Conservation (phyloP, 2,888 invertebrate species). For the Lottia gigantea region DNA sequence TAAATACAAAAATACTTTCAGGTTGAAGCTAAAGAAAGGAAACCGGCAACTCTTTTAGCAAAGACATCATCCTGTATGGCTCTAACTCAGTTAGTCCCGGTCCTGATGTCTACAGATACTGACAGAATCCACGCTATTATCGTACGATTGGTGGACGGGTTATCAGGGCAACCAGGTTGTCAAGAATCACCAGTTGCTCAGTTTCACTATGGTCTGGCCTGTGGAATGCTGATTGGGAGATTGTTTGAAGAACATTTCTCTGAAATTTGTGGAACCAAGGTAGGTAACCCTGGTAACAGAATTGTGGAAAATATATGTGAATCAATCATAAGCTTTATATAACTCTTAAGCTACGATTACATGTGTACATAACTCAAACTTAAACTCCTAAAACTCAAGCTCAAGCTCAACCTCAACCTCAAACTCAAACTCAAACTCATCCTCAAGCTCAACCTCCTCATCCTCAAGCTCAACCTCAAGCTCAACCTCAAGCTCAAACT, state of each 20-base stretch:
- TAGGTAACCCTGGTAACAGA: conserved; percentile 17
- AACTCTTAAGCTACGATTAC: too few relatives aligned
- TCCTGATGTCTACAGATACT: conserved; percentile 40
- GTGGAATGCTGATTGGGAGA: conserved; percentile 49
- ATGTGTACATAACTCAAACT: too few relatives aligned
- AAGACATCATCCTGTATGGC: conserved; percentile 51
- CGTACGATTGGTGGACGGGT: conserved; percentile 33
- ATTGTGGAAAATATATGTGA: too few relatives aligned
- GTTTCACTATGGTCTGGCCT: conserved; percentile 49
- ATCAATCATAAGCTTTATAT: too few relatives aligned
- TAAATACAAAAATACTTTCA: conserved; percentile 23
- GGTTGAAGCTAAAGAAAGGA: conserved; percentile 46
- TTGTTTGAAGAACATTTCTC: conserved; percentile 56
- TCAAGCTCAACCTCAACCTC: too few relatives aligned
- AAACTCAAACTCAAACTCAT: too few relatives aligned
- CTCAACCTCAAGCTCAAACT: too few relatives aligned
- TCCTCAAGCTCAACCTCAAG: too few relatives aligned
- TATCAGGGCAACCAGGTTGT: conserved; percentile 45
- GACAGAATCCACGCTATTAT: conserved; percentile 46
- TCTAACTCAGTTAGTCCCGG: conserved; percentile 47
- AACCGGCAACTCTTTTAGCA: conserved; percentile 51
- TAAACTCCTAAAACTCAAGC: too few relatives aligned
- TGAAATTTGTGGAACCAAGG: conserved; percentile 55
- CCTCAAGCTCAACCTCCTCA: too few relatives aligned
- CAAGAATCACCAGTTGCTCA: conserved; percentile 44